Conservation (phyloP, 2,113 vertebrate genomes). For the Oreochromis spilurus region DNA sequence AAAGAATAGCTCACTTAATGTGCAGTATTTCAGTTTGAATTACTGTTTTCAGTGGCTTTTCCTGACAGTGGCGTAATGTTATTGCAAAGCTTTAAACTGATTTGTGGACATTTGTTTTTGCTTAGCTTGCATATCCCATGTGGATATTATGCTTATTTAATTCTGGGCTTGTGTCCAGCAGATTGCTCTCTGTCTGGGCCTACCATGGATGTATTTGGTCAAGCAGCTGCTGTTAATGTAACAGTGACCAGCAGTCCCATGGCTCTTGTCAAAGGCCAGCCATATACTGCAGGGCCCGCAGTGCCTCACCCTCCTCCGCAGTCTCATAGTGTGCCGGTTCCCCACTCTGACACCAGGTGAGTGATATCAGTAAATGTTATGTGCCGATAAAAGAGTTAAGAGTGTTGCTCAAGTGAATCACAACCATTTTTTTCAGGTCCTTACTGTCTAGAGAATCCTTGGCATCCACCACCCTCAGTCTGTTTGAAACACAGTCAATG, state of each 20-base stretch:
- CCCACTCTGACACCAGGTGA: conserved; percentile 84
- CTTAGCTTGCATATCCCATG: not conserved
- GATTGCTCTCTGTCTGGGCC: conserved; percentile 70
- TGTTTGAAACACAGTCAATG: conserved; percentile 83
- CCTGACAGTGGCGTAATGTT: not conserved
- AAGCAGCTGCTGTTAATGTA: conserved; percentile 73
- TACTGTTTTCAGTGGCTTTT: not conserved
- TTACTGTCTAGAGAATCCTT: conserved; percentile 81
- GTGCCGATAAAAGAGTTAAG: not conserved
- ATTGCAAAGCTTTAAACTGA: not conserved
- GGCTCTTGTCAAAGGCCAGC: conserved; percentile 72
- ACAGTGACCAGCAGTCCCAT: conserved; percentile 77
- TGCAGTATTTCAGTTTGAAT: not conserved
- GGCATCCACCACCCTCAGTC: conserved; percentile 80
- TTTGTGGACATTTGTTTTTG: not conserved
- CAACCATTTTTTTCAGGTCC: conserved; percentile 74
- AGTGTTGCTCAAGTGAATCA: not conserved
- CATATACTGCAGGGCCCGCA: conserved; percentile 66
- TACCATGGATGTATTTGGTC: conserved; percentile 75
- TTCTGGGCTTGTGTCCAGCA: conserved; percentile 48
- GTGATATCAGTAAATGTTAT: not conserved
- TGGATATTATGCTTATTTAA: not conserved
- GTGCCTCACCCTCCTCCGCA: conserved; percentile 72
- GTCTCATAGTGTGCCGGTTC: conserved; percentile 70
- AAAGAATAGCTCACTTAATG: not conserved